A percentile compares a stretch with the other conserved stretches of the same genome.
phyloP scores from a whole-genome alignment of 2,113 vertebrate genomes.

The Platysternon megacephalum region DNA sequence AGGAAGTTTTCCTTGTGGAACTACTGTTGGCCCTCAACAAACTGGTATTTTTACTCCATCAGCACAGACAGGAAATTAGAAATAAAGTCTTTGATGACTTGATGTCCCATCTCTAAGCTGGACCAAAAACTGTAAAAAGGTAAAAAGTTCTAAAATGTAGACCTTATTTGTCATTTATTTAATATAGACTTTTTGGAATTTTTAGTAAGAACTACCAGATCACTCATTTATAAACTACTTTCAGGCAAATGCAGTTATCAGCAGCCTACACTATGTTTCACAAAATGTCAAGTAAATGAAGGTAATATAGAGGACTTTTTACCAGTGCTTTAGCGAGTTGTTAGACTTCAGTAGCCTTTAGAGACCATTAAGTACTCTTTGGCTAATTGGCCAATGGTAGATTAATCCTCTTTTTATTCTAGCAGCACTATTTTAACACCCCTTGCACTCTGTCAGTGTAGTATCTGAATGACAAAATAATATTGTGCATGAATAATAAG shows the following conservation, averaged over 20 bases:
- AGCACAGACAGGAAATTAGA: slow-evolving; percentile 44
- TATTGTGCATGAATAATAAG: slow-evolving; percentile 88
- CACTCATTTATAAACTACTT: slow-evolving; percentile 60
- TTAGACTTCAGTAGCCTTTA: slow-evolving; percentile 86
- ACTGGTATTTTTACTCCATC: slow-evolving; percentile 39
- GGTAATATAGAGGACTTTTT: slow-evolving; percentile 82
- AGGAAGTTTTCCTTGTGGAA: slow-evolving; percentile 39
- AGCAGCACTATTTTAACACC: slow-evolving; percentile 84
- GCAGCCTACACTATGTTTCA: slow-evolving; percentile 69
- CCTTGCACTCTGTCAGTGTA: slow-evolving; percentile 83
- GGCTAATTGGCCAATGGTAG: slow-evolving; percentile 87
- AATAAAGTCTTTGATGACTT: slow-evolving; percentile 27
- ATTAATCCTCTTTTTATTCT: slow-evolving; percentile 85
- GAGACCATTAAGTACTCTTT: slow-evolving; percentile 87
- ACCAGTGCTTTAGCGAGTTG: slow-evolving; percentile 79
- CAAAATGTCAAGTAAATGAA: slow-evolving; percentile 82
- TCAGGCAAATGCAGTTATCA: slow-evolving; percentile 70
- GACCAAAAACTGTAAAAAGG: neutral
- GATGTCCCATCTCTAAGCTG: neutral
- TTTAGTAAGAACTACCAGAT: slow-evolving; percentile 45
- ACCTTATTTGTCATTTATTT: slow-evolving; percentile 29
- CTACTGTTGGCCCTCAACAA: neutral
- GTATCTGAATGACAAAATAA: slow-evolving; percentile 87
- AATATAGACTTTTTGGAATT: slow-evolving; percentile 33
- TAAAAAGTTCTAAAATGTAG: slow-evolving; percentile 26